These are phyloP conservation scores for Drosophila oshimai DNA, from an alignment of 1,140 invertebrate species.

Conservation along the genomic window DNA sequence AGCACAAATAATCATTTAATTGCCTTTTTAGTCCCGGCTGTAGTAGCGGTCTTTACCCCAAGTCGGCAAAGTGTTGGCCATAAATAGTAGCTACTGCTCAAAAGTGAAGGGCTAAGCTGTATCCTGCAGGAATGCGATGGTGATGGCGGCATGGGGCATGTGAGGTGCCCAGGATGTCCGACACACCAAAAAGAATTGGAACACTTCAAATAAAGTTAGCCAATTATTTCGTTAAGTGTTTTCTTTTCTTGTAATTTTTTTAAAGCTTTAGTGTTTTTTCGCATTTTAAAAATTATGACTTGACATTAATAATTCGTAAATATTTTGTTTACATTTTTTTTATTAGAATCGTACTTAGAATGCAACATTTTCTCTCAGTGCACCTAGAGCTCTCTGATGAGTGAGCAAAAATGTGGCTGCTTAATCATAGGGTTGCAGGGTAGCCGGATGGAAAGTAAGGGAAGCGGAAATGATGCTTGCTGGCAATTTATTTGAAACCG, in stretches of 20 bases:
- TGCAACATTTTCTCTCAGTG: not conserved
- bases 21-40: constrained; percentile 28
- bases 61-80: constrained; percentile 53
- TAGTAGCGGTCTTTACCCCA: constrained; percentile 31
- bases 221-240: fast-evolving
- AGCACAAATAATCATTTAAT: constrained; percentile 74
- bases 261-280: too few species aligned
- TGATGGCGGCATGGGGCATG: not conserved
- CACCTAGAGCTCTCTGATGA: constrained; percentile 26
- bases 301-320: too few species aligned
- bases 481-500: constrained; percentile 79
- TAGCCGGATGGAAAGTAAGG: not conserved
- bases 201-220: not conserved
- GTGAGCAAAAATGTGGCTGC: constrained; percentile 37
- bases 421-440: constrained; percentile 41
- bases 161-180: constrained; percentile 2
- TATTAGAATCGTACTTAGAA: too few species aligned
- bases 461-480: constrained; percentile 34
- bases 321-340: not conserved
- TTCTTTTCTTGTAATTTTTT: too few species aligned
- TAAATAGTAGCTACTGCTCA: constrained; percentile 61
- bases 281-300: too few species aligned
- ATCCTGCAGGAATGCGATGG: constrained; percentile 7
- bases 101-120: constrained; percentile 42
- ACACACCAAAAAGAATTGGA: constrained; percentile 10